Evolutionary conservation across 2,797 vertebrate species (phyloP), one percentile per base, ranked within the genome.

Genomic region (Arremon aurantiirostris): DNA sequence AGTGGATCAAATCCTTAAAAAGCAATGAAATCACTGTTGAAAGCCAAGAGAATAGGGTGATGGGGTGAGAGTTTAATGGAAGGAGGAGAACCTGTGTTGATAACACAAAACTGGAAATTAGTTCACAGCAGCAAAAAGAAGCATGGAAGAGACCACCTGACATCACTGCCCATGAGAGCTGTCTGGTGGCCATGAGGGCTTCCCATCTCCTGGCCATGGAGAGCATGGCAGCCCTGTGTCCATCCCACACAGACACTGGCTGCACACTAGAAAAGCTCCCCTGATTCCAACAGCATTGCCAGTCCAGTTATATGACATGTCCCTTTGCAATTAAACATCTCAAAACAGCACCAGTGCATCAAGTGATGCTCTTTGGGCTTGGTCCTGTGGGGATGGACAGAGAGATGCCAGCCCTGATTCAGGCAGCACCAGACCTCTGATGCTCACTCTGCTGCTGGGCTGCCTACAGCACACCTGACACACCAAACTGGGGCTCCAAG

Each of bases 261-360:
- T 65, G 14, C 12, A n/a, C 26, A 4, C 6, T 0, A 26, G 60
- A 15, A 60, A 44, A 86, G 11, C 56, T 47, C 59, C 27, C 2
- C 39, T 12, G 26, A 24, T 12, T 39, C 68, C 65, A 65, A 3
- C 1, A 49, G 26, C 3, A 9, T 1, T 27, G 22, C 64, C 64
- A 66, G 27, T 8, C 22, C 49, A 6, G 27, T 14, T 80, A 24
- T 23, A 14, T 2, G 8, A 22, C 17, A 1, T 0, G 1, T 11
- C 37, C 32, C 37, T 44, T 44, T 30, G 56, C 64, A 53, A 26
- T 56, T 12, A 9, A 86, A 80, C 42, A 32, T 26, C 18, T 49
- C 64, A 17, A 23, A 88, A 27, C 27, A 42, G 35, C 6, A n/a
- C 3, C 35, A 6, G 35, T 23, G 35, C 35, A 17, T 9, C 46